phyloP scores from a whole-genome alignment of 2,888 invertebrate species.

The Tetragonula carbonaria region DNA sequence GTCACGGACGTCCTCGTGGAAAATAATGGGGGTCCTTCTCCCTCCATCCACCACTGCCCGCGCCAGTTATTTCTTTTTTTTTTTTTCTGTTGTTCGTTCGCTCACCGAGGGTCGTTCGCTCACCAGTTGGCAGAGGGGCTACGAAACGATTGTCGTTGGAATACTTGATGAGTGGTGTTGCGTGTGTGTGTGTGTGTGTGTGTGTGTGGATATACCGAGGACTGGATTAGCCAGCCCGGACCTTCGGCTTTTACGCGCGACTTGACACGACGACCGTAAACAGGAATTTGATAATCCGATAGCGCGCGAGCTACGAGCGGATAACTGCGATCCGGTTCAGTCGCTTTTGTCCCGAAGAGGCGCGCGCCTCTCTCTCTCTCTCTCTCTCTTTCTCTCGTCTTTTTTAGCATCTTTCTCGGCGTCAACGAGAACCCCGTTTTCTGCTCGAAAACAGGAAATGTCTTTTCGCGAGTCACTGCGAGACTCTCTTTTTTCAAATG shows the following conservation, averaged over 20 bases:
- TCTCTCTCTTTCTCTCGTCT: not conserved
- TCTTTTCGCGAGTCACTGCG: no score
- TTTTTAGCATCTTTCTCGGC: not conserved
- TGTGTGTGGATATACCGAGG: constrained; percentile 7
- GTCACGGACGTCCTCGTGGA: constrained; percentile 70
- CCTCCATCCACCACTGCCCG: no score
- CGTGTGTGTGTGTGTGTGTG: not conserved
- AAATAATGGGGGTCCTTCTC: constrained; percentile 66
- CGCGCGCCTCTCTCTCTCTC: no score
- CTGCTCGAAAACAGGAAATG: no score
- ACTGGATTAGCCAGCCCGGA: constrained; percentile 46
- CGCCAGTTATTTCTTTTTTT: no score
- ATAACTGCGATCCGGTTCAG: not conserved
- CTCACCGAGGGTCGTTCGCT: constrained; percentile 46
- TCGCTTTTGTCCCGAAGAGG: no score
- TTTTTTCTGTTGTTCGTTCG: not conserved
- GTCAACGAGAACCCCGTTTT: not conserved
- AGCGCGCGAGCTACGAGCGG: not conserved
- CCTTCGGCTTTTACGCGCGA: constrained; percentile 53
- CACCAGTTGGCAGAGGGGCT: constrained; percentile 37
- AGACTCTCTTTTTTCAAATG: no score
- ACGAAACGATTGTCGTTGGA: constrained; percentile 56
- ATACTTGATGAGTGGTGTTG: constrained; percentile 53
- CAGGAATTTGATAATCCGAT: constrained; percentile 58
- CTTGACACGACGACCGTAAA: constrained; percentile 53